Evolutionary conservation across 2,113 vertebrate species (phyloP).

Genomic region (Paraplagusia blochii): DNA sequence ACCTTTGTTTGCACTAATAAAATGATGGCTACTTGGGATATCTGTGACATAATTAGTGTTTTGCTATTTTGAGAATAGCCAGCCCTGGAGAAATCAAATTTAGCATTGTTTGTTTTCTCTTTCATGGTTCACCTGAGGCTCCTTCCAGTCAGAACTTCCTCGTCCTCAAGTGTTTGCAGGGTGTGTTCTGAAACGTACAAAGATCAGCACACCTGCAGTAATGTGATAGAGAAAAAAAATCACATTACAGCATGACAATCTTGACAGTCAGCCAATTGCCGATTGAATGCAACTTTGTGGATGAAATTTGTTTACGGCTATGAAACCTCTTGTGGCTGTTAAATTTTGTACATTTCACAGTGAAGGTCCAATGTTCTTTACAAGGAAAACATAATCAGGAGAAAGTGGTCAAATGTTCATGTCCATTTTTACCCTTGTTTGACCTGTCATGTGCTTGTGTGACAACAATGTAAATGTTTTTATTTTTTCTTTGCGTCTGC

Average conservation of each 20-base stretch:
- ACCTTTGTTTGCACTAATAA: slow-evolving; percentile 19
- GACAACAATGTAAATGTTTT: slow-evolving; percentile 10
- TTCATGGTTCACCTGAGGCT: slow-evolving; percentile 13
- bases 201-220: slow-evolving; percentile 11
- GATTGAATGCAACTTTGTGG: slow-evolving; percentile 16
- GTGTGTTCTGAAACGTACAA: slow-evolving; percentile 49
- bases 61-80: background rate
- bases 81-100: slow-evolving; percentile 6
- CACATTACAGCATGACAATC: slow-evolving; percentile 54
- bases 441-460: slow-evolving; percentile 12
- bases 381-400: background rate
- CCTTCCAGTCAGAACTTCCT: slow-evolving; percentile 7
- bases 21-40: slow-evolving; percentile 7
- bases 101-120: slow-evolving; percentile 11
- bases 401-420: slow-evolving; percentile 15
- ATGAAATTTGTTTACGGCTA: background rate
- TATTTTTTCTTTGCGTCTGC: background rate
- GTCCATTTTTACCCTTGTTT: slow-evolving; percentile 22
- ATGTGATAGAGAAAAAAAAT: slow-evolving; percentile 34
- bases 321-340: too few relatives aligned
- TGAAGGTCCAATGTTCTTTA: too few relatives aligned
- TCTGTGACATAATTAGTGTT: background rate
- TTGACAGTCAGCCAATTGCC: background rate
- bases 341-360: too few relatives aligned
- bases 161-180: slow-evolving; percentile 1